Conservation (phyloP, 2,888 invertebrate genomes). For the Tuberolachnus salignus region DNA sequence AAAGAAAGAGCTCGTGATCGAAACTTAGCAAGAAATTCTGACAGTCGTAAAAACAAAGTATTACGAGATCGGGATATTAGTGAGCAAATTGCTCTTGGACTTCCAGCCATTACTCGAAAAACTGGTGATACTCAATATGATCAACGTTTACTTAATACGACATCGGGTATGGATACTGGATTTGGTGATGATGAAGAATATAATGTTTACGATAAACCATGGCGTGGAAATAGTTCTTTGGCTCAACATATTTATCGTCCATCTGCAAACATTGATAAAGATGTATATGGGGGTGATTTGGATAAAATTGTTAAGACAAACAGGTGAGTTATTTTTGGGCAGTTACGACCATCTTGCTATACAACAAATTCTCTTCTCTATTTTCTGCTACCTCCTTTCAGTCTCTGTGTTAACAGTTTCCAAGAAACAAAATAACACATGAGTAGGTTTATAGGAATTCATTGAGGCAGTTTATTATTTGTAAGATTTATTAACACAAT, state of each 20-base stretch:
- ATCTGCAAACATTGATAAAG: constrained; percentile 83
- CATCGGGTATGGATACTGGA: constrained; percentile 90
- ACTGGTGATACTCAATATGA: constrained; percentile 89
- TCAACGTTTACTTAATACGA: constrained; percentile 92
- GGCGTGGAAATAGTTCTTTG: constrained; percentile 87
- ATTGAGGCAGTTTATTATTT: too few relatives aligned
- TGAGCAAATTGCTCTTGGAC: constrained; percentile 95
- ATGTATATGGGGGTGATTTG: constrained; percentile 87
- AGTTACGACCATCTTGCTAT: too few relatives aligned
- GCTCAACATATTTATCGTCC: constrained; percentile 91
- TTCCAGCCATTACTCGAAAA: constrained; percentile 80
- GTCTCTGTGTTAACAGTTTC: too few relatives aligned
- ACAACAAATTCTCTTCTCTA: too few relatives aligned
- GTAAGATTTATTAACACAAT: too few relatives aligned
- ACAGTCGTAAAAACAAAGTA: constrained; percentile 45
- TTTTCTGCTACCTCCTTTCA: too few relatives aligned
- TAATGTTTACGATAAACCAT: constrained; percentile 97
- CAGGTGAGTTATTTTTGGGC: constrained; percentile 66
- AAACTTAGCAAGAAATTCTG: constrained; percentile 87
- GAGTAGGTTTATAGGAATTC: too few relatives aligned
- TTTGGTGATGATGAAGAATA: constrained; percentile 97
- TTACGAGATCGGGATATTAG: constrained; percentile 92
- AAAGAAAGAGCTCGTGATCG: constrained; percentile 91
- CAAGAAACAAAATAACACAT: too few relatives aligned
- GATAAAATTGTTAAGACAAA: constrained; percentile 87